Evolutionary conservation across 2,113 vertebrate species (phyloP), one percentile per base, ranked within the genome.

Genomic region (Takifugu flavidus): DNA sequence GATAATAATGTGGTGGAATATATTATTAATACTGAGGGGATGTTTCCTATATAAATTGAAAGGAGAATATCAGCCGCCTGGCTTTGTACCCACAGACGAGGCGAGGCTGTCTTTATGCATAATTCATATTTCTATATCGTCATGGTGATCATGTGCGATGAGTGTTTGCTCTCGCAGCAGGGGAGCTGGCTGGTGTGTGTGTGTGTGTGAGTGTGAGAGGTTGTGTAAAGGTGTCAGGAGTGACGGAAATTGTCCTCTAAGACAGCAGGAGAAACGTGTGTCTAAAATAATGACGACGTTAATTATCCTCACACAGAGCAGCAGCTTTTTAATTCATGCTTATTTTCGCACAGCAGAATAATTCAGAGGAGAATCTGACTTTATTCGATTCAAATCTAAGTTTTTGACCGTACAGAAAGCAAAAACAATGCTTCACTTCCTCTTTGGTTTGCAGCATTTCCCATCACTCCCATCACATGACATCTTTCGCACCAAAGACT

Each of bases 81-180:
- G 77, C 82, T 87, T 86, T 87, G 82, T 84, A 85, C 74, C 84
- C 79, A 58, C 71, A 75, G 80, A 53, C 59, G 60, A 89, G 76
- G 79, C 74, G 59, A 79, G 72, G 75, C 74, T 77, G 74, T 54
- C 67, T 78, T 67, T 56, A 87, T 89, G 86, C 82, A 89, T 89
- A 84, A 89, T 89, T 86, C 87, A 89, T 87, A 83, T 82, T 86
- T 84, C 79, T 76, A 83, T 86, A 87, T 89, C 84, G 75, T 87
- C 84, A 86, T 85, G 86, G 82, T 85, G 84, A 89, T 89, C 81
- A 82, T 82, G 87, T 73, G 78, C 61, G 58, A 80, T 78, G 84
- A 84, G 79, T 84, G 82, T 86, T 86, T 87, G 82, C 85, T 85
- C 74, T 84, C 81, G 60, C 83, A 86, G 85, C 78, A 79, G 76